Conservation (phyloP, 2,888 invertebrate genomes). For the Operophtera brumata region DNA sequence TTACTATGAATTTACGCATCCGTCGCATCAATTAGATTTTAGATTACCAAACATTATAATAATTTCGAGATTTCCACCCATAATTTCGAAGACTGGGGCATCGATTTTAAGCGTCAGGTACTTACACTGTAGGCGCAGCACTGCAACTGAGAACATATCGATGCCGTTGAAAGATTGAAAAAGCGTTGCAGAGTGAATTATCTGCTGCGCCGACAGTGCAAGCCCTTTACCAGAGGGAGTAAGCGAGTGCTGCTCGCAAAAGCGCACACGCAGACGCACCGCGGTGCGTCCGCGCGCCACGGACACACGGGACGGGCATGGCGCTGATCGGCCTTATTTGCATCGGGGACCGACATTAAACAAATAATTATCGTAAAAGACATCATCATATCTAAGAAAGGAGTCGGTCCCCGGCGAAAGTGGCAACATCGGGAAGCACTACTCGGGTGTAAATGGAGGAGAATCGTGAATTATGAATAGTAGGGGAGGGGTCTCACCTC, state of each 20-base stretch:
- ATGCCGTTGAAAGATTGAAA: conserved; percentile 16
- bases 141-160: conserved; percentile 17
- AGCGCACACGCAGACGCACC: conserved; percentile 64
- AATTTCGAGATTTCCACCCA: conserved; percentile 36
- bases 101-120: conserved; percentile 52
- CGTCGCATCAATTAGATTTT: conserved; percentile 63
- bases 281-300: conserved; percentile 58
- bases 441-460: conserved; percentile 48
- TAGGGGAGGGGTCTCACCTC: conserved; percentile 86
- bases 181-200: conserved; percentile 21
- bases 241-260: conserved; percentile 77
- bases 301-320: conserved; percentile 61
- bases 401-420: conserved; percentile 60
- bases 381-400: background rate
- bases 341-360: conserved; percentile 58
- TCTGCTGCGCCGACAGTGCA: conserved; percentile 61
- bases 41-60: conserved; percentile 28
- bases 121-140: conserved; percentile 59
- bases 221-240: conserved; percentile 60
- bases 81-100: conserved; percentile 39
- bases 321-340: conserved; percentile 54
- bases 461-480: conserved; percentile 32
- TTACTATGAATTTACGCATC: conserved; percentile 61
- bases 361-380: background rate
- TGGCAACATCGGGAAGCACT: conserved; percentile 66